Conservation (phyloP, 2,113 vertebrate genomes). For the Vidua macroura region DNA sequence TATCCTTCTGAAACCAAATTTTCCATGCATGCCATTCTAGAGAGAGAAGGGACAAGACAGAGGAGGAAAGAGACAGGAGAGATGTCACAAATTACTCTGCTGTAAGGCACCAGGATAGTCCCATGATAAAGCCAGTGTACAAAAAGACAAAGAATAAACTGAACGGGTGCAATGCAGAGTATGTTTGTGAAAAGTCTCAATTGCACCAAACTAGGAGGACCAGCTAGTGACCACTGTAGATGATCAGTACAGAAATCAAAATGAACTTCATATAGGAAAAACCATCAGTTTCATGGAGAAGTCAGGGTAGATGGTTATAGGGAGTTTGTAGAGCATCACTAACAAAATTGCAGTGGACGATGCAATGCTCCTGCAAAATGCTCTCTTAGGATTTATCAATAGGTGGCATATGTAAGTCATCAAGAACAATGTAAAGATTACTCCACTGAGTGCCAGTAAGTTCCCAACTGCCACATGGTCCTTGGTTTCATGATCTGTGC, state of each 20-base stretch:
- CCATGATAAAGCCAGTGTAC: background rate
- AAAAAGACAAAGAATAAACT: background rate
- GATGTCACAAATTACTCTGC: background rate
- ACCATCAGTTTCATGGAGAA: background rate
- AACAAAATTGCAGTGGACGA: background rate
- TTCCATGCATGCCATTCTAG: background rate
- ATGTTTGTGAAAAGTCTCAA: background rate
- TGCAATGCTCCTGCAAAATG: background rate
- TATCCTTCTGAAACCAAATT: background rate
- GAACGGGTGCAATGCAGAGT: background rate
- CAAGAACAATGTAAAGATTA: background rate
- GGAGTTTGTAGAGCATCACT: background rate
- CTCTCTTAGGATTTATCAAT: constrained; percentile 67
- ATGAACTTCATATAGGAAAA: background rate
- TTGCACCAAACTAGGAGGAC: background rate
- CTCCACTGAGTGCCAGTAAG: background rate
- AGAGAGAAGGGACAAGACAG: background rate
- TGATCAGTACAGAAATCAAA: background rate
- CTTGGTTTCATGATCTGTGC: background rate
- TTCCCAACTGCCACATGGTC: background rate
- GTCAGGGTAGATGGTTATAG: background rate
- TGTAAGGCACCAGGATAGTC: background rate
- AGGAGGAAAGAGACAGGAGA: background rate
- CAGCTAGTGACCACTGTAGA: background rate
- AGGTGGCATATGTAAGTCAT: constrained; percentile 66